Conservation (phyloP, 2,888 invertebrate genomes). For the Leptinotarsa haldemani region DNA sequence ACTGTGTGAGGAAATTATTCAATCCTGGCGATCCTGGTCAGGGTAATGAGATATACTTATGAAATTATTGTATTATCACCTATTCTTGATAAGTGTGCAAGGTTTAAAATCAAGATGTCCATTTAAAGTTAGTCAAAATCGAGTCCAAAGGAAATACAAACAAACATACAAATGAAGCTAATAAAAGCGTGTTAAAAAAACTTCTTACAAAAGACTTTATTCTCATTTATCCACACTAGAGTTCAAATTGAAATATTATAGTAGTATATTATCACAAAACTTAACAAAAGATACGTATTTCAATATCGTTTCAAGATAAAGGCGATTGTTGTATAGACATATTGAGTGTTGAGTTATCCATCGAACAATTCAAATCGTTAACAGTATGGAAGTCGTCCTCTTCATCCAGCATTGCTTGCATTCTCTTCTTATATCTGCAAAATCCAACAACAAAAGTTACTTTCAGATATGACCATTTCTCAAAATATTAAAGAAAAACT, state of each 20-base stretch:
- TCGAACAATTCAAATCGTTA: conserved; percentile 55
- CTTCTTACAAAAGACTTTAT: neutral
- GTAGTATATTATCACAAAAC: conserved; percentile 8
- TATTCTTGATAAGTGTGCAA: too few relatives aligned
- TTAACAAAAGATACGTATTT: neutral
- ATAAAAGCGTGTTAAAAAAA: too few relatives aligned
- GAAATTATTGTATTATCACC: too few relatives aligned
- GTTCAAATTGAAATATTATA: neutral
- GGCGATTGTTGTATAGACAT: conserved; percentile 56
- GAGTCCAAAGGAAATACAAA: too few relatives aligned
- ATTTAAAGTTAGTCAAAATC: too few relatives aligned
- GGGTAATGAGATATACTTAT: too few relatives aligned
- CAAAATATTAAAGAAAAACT: too few relatives aligned
- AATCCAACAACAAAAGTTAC: neutral
- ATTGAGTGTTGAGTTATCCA: conserved; percentile 61
- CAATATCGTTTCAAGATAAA: conserved; percentile 9
- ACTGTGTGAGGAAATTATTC: too few relatives aligned
- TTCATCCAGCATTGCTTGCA: conserved; percentile 80
- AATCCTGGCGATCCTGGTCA: too few relatives aligned
- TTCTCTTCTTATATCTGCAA: conserved; percentile 82
- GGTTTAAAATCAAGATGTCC: too few relatives aligned
- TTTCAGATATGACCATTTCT: neutral
- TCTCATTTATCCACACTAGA: neutral
- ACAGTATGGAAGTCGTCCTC: conserved; percentile 75
- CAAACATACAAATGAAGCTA: too few relatives aligned